Conservation (phyloP, 2,888 invertebrate species). For the Abrostola triplasia region DNA sequence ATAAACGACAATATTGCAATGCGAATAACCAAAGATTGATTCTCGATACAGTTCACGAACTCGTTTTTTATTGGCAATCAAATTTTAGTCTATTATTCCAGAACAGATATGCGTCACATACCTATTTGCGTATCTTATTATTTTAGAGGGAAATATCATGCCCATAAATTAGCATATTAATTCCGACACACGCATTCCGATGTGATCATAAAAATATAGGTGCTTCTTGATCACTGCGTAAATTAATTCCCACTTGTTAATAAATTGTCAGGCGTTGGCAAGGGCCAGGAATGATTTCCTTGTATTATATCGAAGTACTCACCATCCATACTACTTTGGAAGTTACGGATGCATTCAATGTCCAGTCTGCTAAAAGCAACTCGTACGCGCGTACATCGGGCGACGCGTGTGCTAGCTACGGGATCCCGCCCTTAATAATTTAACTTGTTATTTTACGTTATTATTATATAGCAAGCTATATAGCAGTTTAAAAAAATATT, state of each 20-base stretch:
- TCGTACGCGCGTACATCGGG: constrained; percentile 72
- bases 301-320: constrained; percentile 63
- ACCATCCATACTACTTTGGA: constrained; percentile 66
- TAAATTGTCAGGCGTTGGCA: constrained; percentile 49
- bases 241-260: constrained; percentile 47
- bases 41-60: constrained; percentile 69
- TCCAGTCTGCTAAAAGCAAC: constrained; percentile 82
- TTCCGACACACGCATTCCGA: constrained; percentile 32
- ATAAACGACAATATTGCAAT: constrained; percentile 76
- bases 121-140: constrained; percentile 26
- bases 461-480: too few relatives aligned
- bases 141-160: constrained; percentile 32
- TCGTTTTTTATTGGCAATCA: constrained; percentile 68
- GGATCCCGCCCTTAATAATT: constrained; percentile 63
- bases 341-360: constrained; percentile 73
- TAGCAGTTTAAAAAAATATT: not conserved
- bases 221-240: constrained; percentile 36
- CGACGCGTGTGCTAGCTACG: constrained; percentile 64
- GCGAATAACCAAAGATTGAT: constrained; percentile 66
- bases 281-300: constrained; percentile 60
- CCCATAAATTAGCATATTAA: constrained; percentile 38
- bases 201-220: constrained; percentile 40
- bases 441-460: constrained; percentile 36
- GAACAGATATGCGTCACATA: constrained; percentile 44
- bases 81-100: constrained; percentile 56